Evolutionary conservation across 2,888 invertebrate species (phyloP).

Genomic region (Quadroppia sp.): DNA sequence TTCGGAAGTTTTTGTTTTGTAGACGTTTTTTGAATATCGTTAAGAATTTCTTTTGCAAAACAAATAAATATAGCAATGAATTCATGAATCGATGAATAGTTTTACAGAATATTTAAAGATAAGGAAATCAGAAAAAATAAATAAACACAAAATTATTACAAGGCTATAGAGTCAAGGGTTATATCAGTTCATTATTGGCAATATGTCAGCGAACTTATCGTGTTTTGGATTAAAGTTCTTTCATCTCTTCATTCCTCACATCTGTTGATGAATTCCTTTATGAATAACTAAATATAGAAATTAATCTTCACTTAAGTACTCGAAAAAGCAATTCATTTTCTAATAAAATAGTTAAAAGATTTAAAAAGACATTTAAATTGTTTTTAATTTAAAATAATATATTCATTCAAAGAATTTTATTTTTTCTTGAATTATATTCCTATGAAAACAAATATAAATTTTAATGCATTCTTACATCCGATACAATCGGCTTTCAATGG

Average conservation of each 20-base stretch:
- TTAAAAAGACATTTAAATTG: too few relatives aligned
- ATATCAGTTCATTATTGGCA: neutral
- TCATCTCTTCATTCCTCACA: constrained; percentile 3
- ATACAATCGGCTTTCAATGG: neutral
- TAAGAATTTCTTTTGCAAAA: too few relatives aligned
- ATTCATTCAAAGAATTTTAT: too few relatives aligned
- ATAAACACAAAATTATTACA: neutral
- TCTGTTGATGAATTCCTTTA: neutral
- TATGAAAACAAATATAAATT: too few relatives aligned
- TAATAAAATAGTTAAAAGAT: neutral
- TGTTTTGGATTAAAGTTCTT: neutral
- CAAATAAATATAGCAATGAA: neutral
- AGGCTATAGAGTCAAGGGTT: constrained; percentile 29
- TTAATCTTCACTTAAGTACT: neutral
- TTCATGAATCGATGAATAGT: neutral
- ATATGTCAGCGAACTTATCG: constrained; percentile 18
- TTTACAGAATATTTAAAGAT: neutral
- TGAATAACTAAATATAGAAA: constrained; percentile 1
- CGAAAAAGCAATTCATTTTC: neutral
- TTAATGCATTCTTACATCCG: too few relatives aligned
- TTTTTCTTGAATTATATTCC: too few relatives aligned
- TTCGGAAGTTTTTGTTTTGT: neutral
- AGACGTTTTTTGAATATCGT: too few relatives aligned
- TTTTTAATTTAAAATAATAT: too few relatives aligned
- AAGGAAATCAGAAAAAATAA: neutral